Percentiles rank a stretch among this genome's conserved stretches.
Conservation (phyloP, 2,797 vertebrate genomes). For the Falco cherrug region DNA sequence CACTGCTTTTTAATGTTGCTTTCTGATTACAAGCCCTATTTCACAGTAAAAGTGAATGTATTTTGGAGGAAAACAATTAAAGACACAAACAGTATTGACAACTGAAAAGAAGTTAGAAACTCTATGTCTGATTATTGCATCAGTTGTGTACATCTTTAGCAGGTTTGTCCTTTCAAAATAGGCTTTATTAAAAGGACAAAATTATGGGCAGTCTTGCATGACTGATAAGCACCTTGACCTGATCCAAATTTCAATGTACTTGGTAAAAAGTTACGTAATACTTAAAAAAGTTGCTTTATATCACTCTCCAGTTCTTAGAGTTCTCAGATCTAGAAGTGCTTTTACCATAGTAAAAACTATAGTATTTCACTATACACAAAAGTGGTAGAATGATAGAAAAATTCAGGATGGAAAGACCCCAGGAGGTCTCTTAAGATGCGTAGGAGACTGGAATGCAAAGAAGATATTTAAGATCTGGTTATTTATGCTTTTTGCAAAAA, state of each 20-base stretch:
- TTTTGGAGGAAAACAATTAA: neutral
- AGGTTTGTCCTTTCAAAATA: neutral
- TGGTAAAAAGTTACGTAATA: neutral
- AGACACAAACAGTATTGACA: neutral
- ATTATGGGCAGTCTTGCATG: constrained; percentile 25
- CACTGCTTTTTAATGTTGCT: neutral
- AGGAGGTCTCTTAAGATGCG: neutral
- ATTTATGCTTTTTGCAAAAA: neutral
- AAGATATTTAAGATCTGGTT: neutral
- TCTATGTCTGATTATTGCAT: neutral
- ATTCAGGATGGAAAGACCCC: neutral
- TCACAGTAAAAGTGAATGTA: neutral
- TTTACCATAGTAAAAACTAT: neutral
- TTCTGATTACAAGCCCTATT: constrained; percentile 4
- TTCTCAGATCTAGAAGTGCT: neutral
- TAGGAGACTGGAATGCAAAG: constrained; percentile 49
- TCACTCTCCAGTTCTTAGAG: neutral
- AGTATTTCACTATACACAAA: neutral
- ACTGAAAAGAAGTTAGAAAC: neutral
- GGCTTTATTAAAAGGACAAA: neutral
- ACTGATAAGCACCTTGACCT: neutral
- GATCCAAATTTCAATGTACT: neutral
- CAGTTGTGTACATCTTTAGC: neutral
- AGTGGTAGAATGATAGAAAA: neutral
- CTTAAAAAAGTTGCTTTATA: neutral